phyloP scores from a whole-genome alignment of 2,113 vertebrate genomes.

The Cavia aperea region DNA sequence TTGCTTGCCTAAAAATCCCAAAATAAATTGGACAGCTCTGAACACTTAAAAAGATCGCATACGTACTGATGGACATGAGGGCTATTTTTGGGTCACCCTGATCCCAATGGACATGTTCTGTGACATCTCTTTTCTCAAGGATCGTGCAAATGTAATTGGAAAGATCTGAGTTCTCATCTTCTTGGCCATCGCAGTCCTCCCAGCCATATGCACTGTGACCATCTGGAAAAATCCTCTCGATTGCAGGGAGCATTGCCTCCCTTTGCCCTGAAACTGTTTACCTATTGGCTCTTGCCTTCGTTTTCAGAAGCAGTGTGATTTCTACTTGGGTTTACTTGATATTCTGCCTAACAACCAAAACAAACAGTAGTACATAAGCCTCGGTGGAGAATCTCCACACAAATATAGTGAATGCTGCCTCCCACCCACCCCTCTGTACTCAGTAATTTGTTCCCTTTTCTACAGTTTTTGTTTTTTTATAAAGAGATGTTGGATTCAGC shows the following conservation, averaged over 20 bases:
- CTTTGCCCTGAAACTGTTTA: constrained; percentile 48
- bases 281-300: constrained; percentile 33
- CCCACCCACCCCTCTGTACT: neutral
- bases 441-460: constrained; percentile 37
- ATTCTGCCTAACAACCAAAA: neutral
- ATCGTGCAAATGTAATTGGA: constrained; percentile 59
- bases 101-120: neutral
- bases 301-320: constrained; percentile 13
- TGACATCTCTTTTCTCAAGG: constrained; percentile 62
- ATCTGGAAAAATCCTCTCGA: constrained; percentile 67
- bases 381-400: neutral
- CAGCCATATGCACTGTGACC: constrained; percentile 53
- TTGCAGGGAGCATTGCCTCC: constrained; percentile 20
- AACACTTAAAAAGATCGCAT: constrained; percentile 40
- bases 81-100: constrained; percentile 22
- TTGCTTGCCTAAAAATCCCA: constrained; percentile 40
- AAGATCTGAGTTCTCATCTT: constrained; percentile 55
- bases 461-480: constrained; percentile 19
- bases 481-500: constrained; percentile 62
- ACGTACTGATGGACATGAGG: constrained; percentile 12
- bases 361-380: neutral
- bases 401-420: neutral
- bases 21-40: constrained; percentile 48
- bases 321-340: constrained; percentile 38
- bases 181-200: constrained; percentile 48